Evolutionary conservation across 2,797 vertebrate species (phyloP).

Genomic region (Cossypha caffra): DNA sequence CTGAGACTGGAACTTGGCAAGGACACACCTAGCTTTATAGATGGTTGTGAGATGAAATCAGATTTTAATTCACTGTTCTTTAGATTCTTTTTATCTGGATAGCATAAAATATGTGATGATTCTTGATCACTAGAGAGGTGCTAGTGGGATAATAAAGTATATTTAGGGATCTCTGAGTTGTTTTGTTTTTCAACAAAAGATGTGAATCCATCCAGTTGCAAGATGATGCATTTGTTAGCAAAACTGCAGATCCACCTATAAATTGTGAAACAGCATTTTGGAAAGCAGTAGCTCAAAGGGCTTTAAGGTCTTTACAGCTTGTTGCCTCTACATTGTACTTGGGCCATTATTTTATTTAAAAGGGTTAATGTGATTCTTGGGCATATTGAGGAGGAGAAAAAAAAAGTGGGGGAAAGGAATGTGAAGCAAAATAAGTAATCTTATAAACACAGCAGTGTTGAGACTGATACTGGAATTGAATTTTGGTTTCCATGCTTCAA

Average conservation of each 20-base stretch:
- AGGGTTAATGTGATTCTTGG: neutral
- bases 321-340: neutral
- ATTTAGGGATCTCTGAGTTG: neutral
- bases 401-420: neutral
- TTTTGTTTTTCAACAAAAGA: neutral
- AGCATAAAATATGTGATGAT: neutral
- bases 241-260: neutral
- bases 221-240: neutral
- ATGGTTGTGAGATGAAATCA: neutral
- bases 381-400: neutral
- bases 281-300: neutral
- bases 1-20: neutral
- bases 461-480: slow-evolving; percentile 36
- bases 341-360: neutral
- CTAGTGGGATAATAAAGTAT: neutral
- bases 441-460: slow-evolving; percentile 5
- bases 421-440: slow-evolving; percentile 43
- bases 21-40: neutral
- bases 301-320: neutral
- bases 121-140: neutral
- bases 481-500: slow-evolving; percentile 50
- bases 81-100: neutral
- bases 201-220: neutral
- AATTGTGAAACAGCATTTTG: neutral
- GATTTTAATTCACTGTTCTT: neutral